Percentiles rank a stretch among this genome's conserved stretches.
These are phyloP conservation scores for Thamnophis elegans DNA, from an alignment of 2,797 vertebrate species.

Conservation along the genomic window DNA sequence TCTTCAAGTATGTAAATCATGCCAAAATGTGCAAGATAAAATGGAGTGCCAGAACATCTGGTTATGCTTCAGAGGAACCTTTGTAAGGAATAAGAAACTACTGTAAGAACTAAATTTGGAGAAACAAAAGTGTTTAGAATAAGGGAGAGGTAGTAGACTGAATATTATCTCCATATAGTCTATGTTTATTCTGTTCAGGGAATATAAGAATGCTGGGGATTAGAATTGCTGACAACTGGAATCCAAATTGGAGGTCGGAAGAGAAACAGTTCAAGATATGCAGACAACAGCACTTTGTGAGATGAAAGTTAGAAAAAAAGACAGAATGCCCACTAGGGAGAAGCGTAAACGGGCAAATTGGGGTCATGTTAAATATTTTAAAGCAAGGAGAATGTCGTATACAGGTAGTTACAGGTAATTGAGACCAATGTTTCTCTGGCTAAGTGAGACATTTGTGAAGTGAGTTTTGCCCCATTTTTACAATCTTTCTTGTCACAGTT, in stretches of 20 bases:
- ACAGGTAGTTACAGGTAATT: background rate
- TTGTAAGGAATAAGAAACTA: background rate
- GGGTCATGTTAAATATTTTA: background rate
- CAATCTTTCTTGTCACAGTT: background rate
- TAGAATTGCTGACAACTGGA: background rate
- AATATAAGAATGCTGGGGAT: background rate
- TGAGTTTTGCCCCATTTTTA: background rate
- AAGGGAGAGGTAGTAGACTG: background rate
- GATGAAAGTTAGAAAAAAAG: background rate
- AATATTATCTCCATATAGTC: background rate
- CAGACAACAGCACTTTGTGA: background rate
- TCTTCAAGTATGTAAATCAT: background rate
- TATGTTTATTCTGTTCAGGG: background rate
- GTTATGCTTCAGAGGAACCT: background rate
- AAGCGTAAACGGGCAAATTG: background rate
- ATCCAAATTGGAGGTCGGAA: background rate
- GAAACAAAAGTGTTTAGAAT: background rate
- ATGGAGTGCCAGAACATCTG: background rate
- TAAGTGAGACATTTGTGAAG: background rate
- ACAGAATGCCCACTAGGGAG: background rate
- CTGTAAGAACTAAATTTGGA: background rate
- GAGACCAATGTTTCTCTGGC: background rate
- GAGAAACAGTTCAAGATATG: background rate
- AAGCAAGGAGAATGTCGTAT: background rate
- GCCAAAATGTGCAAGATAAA: background rate